Evolutionary conservation across 1,140 invertebrate genomes (phyloP).

Genomic region (Thrips palmi): DNA sequence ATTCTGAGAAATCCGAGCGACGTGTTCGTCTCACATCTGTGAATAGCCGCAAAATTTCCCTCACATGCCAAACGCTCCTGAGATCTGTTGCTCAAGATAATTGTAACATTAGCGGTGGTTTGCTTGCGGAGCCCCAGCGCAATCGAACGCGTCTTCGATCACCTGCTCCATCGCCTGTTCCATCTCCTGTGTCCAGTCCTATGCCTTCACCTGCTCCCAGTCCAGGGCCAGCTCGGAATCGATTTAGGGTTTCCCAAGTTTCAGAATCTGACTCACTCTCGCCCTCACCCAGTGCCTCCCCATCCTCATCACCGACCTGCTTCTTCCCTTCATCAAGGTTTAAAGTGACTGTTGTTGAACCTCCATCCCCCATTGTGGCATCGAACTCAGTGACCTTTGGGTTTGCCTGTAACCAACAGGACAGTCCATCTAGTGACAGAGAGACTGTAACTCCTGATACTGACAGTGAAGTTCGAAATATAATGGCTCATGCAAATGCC

Average conservation of each 20-base stretch:
- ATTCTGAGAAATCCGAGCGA: slow-evolving; percentile 19
- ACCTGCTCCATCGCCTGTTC: slow-evolving; percentile 44
- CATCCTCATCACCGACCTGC: slow-evolving; percentile 11
- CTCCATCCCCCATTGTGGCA: slow-evolving; percentile 11
- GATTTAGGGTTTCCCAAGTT: slow-evolving; percentile 37
- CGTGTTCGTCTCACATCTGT: slow-evolving; percentile 26
- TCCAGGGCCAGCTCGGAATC: slow-evolving; percentile 31
- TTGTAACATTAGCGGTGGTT: slow-evolving; percentile 17
- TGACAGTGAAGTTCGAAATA: no score
- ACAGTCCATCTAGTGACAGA: neutral
- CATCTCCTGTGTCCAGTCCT: slow-evolving; percentile 46
- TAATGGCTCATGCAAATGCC: no score
- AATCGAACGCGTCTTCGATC: slow-evolving; percentile 33
- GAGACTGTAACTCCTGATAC: no score
- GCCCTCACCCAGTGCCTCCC: slow-evolving; percentile 12
- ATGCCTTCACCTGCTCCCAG: slow-evolving; percentile 21
- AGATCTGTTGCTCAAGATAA: slow-evolving; percentile 18
- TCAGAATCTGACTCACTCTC: slow-evolving; percentile 22
- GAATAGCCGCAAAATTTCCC: slow-evolving; percentile 39
- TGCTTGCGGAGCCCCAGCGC: slow-evolving; percentile 18
- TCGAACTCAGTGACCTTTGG: slow-evolving; percentile 13
- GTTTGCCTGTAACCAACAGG: slow-evolving; percentile 2
- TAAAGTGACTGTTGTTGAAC: slow-evolving; percentile 15
- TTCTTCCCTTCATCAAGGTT: slow-evolving; percentile 14
- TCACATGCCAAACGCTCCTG: slow-evolving; percentile 29